Evolutionary conservation across 2,888 invertebrate genomes (phyloP), one percentile per base, ranked within the genome.

Genomic region (Rapana venosa): DNA sequence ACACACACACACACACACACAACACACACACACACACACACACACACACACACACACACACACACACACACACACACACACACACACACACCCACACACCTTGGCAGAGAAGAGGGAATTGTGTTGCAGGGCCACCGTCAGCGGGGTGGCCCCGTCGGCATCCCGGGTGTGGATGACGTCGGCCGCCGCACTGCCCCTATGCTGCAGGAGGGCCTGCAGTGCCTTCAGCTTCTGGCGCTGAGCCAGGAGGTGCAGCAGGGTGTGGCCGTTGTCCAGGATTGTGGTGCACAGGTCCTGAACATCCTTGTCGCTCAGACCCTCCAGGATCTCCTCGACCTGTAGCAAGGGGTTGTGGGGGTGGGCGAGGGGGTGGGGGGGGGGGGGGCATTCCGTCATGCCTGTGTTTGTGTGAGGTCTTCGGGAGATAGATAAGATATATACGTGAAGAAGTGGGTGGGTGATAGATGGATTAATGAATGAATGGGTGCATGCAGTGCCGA

Each of bases 101-200:
- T 87, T 87, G 74, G 94, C 93, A 32, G 92, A 91, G 15, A 90
- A 83, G 11, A 94, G 90, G 36, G 93, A 93, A 90, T 93, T 93
- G 88, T 94, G 93, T n/a, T 93, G 92, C 22, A 94, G 89, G 0
- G 94, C 93, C 22, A 88, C 91, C 32, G 92, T 92, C 66, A 94
- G 88, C 8, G 94, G 93, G 22, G 94, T 94, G 58, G 91, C 92
- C 0, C 94, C 94, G 22, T 89, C 77, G 88, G 93, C 94, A 88
- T 95, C 93, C 85, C 94, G 92, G 13, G 93, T 92, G 91, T 94
- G 93, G 15, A 94, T 92, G 15, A 94, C 92, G 87, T 94, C 94
- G 0, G 93, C 93, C 8, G 47, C n/a, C n/a, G 93, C 93, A 30
- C 47, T 47, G 81, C 36, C 81, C 47, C 22, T 36, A 32, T 92